Percentiles rank a stretch among this genome's conserved stretches.
Evolutionary conservation across 1,140 invertebrate species (phyloP).

Genomic region (Gonioctena quinquepunctata): DNA sequence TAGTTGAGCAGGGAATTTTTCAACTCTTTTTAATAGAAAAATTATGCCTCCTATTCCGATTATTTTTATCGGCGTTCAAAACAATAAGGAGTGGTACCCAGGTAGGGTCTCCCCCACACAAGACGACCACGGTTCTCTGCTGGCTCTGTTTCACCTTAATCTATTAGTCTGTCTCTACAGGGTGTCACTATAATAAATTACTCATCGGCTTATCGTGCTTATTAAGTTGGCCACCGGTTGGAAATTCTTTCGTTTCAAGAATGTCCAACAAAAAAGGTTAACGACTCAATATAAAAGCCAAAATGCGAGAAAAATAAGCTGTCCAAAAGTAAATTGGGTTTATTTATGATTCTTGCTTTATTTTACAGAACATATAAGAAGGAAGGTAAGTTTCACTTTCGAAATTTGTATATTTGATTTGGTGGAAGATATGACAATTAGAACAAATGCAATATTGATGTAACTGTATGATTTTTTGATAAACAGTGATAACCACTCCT

Average conservation of each 20-base stretch:
- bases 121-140: not conserved
- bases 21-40: no score
- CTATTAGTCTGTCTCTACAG: slow-evolving; percentile 13
- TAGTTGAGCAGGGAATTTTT: no score
- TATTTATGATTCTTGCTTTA: no score
- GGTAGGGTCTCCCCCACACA: not conserved
- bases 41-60: not conserved
- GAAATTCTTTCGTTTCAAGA: not conserved
- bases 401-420: no score
- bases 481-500: no score
- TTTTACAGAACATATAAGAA: no score
- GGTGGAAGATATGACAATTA: no score
- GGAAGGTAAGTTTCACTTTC: no score
- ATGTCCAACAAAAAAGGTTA: not conserved
- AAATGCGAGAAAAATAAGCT: not conserved
- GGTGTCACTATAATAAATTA: slow-evolving; percentile 17
- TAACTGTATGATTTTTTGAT: no score
- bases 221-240: not conserved
- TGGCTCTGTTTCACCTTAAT: slow-evolving; percentile 11
- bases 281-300: not conserved
- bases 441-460: no score
- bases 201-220: not conserved
- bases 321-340: not conserved
- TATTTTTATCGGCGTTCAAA: not conserved
- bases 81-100: not conserved